Base-by-base conservation (phyloP, 2,797 vertebrate genomes). In the Gephyroberyx darwinii region DNA sequence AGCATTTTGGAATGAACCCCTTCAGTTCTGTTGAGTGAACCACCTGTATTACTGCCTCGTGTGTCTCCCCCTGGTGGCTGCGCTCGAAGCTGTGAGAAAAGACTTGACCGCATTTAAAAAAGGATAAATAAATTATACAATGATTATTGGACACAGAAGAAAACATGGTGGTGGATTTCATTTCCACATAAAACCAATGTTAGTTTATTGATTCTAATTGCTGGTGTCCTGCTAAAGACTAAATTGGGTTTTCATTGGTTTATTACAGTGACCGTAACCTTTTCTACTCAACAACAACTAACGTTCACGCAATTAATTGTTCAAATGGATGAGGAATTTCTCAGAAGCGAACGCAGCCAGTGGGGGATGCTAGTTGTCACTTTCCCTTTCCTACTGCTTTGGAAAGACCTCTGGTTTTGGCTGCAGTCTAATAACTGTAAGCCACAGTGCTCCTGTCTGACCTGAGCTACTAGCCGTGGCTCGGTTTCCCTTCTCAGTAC, bases 21-120 rank as follows among this genome's bases (percentile, higher is more conserved):
- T 33, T 56, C 54, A 43, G 58, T 60, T 45, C n/a, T 60, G 37
- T 41, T 30, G 26, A 31, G 13, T 55, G 53, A 33, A 33, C 66
- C 5, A 71, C 56, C 55, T 77, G 45, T 45, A 8, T 65, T 48
- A 63, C 65, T 66, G 72, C 60, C 79, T 60, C 43, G 4, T 43
- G 19, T 41, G 61, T 66, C 0, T 61, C 80, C 79, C 58, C 63
- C 81, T 60, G 14, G 63, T 71, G 86, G 81, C 62, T 45, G 30
- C 43, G 60, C 14, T 66, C 10, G 26, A 57, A 69, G 35, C 57
- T 67, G 37, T 58, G 47, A 69, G 9, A 75, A 33, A 45, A 74
- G 5, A 2, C 41, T 50, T 0, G 10, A 16, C 77, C 68, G 59
- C 59, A 30, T 65, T 17, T 2, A 53, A 30, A 26, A 53, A 39